phyloP scores from a whole-genome alignment of 1,140 invertebrate species.

The Bicyclus anynana region DNA sequence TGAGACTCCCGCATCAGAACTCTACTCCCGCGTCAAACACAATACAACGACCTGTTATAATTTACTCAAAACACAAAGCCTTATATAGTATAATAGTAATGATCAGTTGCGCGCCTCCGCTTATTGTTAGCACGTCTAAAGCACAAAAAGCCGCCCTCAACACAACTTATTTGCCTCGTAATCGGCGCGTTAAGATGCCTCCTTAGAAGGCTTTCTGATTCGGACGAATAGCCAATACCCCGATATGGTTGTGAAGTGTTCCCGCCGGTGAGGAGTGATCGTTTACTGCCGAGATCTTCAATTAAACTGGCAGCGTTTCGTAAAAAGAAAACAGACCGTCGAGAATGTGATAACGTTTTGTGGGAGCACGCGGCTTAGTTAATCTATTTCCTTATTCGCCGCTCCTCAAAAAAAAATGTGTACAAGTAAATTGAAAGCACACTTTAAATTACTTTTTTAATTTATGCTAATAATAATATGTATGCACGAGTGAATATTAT shows the following conservation, averaged over 20 bases:
- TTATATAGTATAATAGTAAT: slow-evolving; percentile 73
- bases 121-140: slow-evolving; percentile 71
- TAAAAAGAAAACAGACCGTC: slow-evolving; percentile 64
- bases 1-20: slow-evolving; percentile 41
- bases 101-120: slow-evolving; percentile 64
- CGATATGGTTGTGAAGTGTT: slow-evolving; percentile 46
- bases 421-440: neutral
- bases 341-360: slow-evolving; percentile 66
- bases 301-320: slow-evolving; percentile 55
- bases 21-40: slow-evolving; percentile 54
- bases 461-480: no score
- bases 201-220: slow-evolving; percentile 46
- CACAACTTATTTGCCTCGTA: slow-evolving; percentile 69
- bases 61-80: slow-evolving; percentile 77
- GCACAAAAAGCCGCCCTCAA: slow-evolving; percentile 62
- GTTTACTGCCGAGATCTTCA: slow-evolving; percentile 54
- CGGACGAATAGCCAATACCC: slow-evolving; percentile 36
- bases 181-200: slow-evolving; percentile 53
- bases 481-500: no score
- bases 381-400: neutral
- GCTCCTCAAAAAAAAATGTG: neutral
- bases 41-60: slow-evolving; percentile 71
- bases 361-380: slow-evolving; percentile 22
- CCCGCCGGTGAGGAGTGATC: slow-evolving; percentile 57
- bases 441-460: neutral